Evolutionary conservation across 2,113 vertebrate genomes (phyloP).

Genomic region (Ellobius talpinus): DNA sequence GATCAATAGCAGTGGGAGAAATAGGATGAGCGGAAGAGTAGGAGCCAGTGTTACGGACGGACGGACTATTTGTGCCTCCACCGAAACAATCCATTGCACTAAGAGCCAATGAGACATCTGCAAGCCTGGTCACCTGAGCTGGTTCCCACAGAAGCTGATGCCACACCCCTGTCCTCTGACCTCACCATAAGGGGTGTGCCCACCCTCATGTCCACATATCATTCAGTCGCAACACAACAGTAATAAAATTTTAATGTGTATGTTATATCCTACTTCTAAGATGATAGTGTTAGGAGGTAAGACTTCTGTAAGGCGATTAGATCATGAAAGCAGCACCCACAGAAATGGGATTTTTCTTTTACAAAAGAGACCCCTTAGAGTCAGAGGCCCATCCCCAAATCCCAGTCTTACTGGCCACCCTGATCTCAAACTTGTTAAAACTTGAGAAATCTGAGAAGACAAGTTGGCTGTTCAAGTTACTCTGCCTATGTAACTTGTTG

Average conservation of each 20-base stretch:
- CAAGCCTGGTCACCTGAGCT: not conserved
- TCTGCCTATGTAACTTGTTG: not conserved
- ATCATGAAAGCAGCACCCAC: not conserved
- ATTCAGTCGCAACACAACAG: not conserved
- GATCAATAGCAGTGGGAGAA: not conserved
- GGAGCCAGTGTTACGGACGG: not conserved
- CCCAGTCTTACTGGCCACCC: too few relatives aligned
- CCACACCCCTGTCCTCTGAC: not conserved
- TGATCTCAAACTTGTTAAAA: not conserved
- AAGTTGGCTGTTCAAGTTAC: not conserved
- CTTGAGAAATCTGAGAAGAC: not conserved
- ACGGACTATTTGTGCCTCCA: too few relatives aligned
- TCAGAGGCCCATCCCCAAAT: not conserved
- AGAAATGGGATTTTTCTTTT: not conserved
- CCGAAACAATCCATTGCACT: not conserved
- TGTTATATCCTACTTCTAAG: too few relatives aligned
- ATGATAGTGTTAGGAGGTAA: not conserved
- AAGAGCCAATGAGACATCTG: not conserved
- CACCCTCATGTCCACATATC: not conserved
- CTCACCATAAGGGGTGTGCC: not conserved
- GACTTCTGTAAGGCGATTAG: not conserved
- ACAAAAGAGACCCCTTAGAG: not conserved
- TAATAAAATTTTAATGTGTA: not conserved
- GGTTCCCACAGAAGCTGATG: not conserved
- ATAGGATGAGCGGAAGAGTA: accelerated